phyloP scores from a whole-genome alignment of 1,140 invertebrate species.

The Caenorhabditis tropicalis region DNA sequence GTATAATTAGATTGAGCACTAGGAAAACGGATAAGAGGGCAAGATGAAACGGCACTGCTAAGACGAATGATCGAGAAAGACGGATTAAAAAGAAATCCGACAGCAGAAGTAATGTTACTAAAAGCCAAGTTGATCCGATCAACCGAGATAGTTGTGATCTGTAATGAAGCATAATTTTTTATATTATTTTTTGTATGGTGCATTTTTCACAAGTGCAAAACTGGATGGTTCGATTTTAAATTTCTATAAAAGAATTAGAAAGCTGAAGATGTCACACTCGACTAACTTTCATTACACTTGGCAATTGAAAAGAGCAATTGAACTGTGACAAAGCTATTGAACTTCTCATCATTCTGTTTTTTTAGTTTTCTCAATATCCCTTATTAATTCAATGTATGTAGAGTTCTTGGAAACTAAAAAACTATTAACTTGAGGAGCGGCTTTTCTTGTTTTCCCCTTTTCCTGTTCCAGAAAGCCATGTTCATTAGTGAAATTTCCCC shows the following conservation, averaged over 20 bases:
- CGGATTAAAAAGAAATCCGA: constrained; percentile 48
- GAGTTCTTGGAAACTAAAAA: neutral
- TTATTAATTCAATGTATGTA: neutral
- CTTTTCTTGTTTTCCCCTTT: neutral
- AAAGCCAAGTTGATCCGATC: constrained; percentile 48
- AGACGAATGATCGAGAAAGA: constrained; percentile 30
- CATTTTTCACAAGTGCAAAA: too few species aligned
- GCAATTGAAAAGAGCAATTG: neutral
- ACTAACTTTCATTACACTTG: neutral
- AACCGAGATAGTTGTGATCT: constrained; percentile 36
- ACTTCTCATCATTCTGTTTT: neutral
- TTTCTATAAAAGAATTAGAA: too few species aligned
- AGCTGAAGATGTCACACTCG: neutral
- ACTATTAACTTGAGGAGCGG: neutral
- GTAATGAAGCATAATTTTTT: neutral
- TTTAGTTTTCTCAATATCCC: neutral
- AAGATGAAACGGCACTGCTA: constrained; percentile 48
- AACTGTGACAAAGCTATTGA: neutral
- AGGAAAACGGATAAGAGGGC: constrained; percentile 52
- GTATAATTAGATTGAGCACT: constrained; percentile 50
- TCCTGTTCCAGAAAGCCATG: neutral
- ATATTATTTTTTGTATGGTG: too few species aligned
- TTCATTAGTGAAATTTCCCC: constrained; percentile 29
- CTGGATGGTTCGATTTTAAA: too few species aligned
- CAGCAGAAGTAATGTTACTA: constrained; percentile 19